Conservation (phyloP, 1,140 invertebrate species). For the honey bee (Apis mellifera) region Amel_HAv3.1 CM009943.2:2496501-2497000, state of each 20-base stretch:
- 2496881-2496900: not conserved
- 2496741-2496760: not conserved
- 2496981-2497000: conserved; percentile 70
- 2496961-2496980: conserved; percentile 80
- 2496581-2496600: not conserved
- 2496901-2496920: not conserved
- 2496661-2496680: not conserved
- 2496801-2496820: not conserved
- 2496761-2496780: not conserved
- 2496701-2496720: not conserved
- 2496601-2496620: not conserved
- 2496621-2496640: not conserved
- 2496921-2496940: conserved; percentile 77
- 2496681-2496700: not conserved
- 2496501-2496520: not conserved
- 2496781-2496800: not conserved
- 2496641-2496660: not conserved
- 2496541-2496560: too few relatives aligned
- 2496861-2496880: not conserved
- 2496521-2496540: too few relatives aligned
- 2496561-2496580: too few relatives aligned
- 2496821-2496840: not conserved
- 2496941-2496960: conserved; percentile 79
- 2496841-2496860: not conserved
- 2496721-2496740: not conserved